Evolutionary conservation across 2,888 invertebrate genomes (phyloP).

Genomic region (Drepanosiphum platanoidis): DNA sequence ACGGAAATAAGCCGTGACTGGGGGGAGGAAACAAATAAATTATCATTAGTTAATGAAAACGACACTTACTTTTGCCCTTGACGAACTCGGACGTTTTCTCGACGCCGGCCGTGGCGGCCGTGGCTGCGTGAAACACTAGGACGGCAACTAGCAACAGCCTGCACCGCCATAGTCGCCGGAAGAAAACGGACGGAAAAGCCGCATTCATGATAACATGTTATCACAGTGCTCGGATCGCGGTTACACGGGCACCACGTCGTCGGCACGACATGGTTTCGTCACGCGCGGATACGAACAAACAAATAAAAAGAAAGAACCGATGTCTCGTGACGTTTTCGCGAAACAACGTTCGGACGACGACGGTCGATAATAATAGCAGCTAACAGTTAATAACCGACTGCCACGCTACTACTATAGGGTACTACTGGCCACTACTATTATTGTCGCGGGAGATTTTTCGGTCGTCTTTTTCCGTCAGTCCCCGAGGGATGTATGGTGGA

Average conservation of each 20-base stretch:
- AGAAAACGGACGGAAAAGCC: conserved; percentile 53
- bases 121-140: conserved; percentile 20
- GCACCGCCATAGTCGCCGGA: conserved; percentile 60
- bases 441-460: background rate
- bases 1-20: background rate
- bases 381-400: background rate
- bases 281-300: background rate
- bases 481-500: conserved; percentile 7
- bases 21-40: background rate
- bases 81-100: conserved; percentile 74
- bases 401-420: background rate
- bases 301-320: too few species aligned
- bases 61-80: conserved; percentile 81
- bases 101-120: conserved; percentile 37
- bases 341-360: too few species aligned
- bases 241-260: conserved; percentile 33
- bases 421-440: background rate
- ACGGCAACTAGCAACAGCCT: conserved; percentile 59
- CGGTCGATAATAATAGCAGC: too few species aligned
- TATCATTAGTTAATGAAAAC: too few species aligned
- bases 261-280: conserved; percentile 7
- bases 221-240: conserved; percentile 51
- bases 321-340: too few species aligned
- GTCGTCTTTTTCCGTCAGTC: conserved; percentile 6
- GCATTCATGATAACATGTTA: conserved; percentile 62